Evolutionary conservation across 2,113 vertebrate genomes (phyloP), one percentile per base, ranked within the genome.

Genomic region (Urocynchramus pylzowi): DNA sequence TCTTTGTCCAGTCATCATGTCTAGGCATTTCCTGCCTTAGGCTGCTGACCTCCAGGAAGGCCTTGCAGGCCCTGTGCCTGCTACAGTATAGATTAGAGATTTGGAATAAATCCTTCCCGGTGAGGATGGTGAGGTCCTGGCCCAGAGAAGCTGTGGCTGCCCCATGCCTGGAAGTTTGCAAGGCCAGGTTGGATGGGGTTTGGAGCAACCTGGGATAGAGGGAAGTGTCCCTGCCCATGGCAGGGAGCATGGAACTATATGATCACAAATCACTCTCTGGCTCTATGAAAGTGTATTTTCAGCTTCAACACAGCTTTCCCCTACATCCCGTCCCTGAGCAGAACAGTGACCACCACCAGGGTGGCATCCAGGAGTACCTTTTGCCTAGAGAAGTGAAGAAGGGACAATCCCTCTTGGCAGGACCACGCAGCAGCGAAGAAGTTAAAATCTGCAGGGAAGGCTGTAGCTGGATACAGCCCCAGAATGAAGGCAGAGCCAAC

Each of bases 261-360:
- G 13, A 35, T 35, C 21, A 35, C 35, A 50, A 73, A 56, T 7
- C 50, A 14, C 18, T 22, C 67, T 2, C 4, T 31, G 31, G 13
- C 27, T 67, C 64, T 21, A 7, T 3, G 4, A 20, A 68, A 42
- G 20, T 5, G 4, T 16, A 22, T n/a, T 74, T 64, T 64, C 27
- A 85, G 11, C 23, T 75, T 42, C 30, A 26, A n/a, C 22, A 28
- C 3, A n/a, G 20, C 14, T 44, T 53, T 28, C n/a, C 28, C 21
- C n/a, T n/a, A 20, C 27, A 57, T 28, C 10, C 17, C 8, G 9
- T 35, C 7, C 11, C 8, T 0, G 0, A 27, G 31, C 4, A 2
- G 2, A 76, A 28, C 2, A 16, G 57, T 5, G 12, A 63, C 12
- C 4, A 4, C 20, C 3, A 3, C 11, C 16, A 35, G 19, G 27